Percentiles rank a stretch among this genome's conserved stretches.
phyloP scores from a whole-genome alignment of 2,797 vertebrate genomes.

The Microtus agrestis region DNA sequence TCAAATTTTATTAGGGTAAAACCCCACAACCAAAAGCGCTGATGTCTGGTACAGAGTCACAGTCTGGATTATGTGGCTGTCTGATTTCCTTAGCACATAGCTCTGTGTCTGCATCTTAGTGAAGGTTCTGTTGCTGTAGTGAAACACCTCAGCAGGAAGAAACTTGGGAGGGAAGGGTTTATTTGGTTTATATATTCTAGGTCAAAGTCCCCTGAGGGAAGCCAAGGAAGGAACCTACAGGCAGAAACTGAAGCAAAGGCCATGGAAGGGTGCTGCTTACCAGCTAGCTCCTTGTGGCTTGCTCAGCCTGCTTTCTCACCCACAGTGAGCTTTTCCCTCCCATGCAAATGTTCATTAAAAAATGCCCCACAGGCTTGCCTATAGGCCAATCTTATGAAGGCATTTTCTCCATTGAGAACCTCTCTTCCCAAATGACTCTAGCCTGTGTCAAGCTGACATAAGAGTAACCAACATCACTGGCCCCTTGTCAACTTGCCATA shows the following conservation, averaged over 20 bases:
- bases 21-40: accelerated
- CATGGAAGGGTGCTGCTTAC: neutral
- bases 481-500: neutral
- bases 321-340: neutral
- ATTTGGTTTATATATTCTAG: neutral
- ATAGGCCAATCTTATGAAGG: neutral
- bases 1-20: neutral
- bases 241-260: neutral
- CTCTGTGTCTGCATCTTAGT: neutral
- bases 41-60: neutral
- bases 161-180: neutral
- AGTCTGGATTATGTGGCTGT: neutral
- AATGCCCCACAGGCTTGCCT: neutral
- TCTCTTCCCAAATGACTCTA: neutral
- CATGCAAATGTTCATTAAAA: neutral
- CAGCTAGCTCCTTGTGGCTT: neutral
- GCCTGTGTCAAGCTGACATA: neutral
- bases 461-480: neutral
- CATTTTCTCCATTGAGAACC: neutral
- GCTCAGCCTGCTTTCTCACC: neutral
- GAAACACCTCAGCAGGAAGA: neutral
- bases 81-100: neutral
- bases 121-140: neutral
- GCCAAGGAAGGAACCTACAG: neutral
- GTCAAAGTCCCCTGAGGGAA: neutral